phyloP scores from a whole-genome alignment of 2,888 invertebrate species.

The Drosophila sordidapex region DNA sequence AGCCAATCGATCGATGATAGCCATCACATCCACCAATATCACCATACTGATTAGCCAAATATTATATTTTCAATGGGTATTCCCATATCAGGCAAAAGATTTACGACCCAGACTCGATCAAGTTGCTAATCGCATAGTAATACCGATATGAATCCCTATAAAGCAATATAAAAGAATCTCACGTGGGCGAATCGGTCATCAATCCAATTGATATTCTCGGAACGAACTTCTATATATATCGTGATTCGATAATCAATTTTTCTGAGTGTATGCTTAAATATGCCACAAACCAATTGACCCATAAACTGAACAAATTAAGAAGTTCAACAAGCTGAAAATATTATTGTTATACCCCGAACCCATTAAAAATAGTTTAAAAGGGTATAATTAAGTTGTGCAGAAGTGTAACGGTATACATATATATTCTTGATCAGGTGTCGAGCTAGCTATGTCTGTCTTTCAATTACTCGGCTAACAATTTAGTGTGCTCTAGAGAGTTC shows the following conservation, averaged over 20 bases:
- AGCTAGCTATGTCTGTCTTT: neutral
- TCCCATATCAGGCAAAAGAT: conserved; percentile 28
- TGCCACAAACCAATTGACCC: neutral
- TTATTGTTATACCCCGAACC: neutral
- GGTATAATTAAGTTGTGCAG: neutral
- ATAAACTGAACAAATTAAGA: neutral
- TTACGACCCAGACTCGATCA: conserved; percentile 35
- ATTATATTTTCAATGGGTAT: neutral
- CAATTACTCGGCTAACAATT: neutral
- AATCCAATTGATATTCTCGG: neutral
- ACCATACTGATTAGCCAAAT: conserved; percentile 26
- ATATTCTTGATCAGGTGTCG: neutral
- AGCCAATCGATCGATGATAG: conserved; percentile 23
- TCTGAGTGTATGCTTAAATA: neutral
- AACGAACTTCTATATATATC: too few relatives aligned
- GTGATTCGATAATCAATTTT: neutral
- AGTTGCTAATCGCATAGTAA: conserved; percentile 35
- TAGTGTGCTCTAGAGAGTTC: neutral
- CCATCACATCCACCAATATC: neutral
- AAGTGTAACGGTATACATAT: neutral
- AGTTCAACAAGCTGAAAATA: neutral
- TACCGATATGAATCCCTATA: conserved; percentile 28
- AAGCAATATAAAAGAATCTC: neutral
- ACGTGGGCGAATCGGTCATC: neutral
- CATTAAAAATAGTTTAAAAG: neutral